Conservation (phyloP, 2,888 invertebrate genomes). For the Calliscelio sp. region DNA sequence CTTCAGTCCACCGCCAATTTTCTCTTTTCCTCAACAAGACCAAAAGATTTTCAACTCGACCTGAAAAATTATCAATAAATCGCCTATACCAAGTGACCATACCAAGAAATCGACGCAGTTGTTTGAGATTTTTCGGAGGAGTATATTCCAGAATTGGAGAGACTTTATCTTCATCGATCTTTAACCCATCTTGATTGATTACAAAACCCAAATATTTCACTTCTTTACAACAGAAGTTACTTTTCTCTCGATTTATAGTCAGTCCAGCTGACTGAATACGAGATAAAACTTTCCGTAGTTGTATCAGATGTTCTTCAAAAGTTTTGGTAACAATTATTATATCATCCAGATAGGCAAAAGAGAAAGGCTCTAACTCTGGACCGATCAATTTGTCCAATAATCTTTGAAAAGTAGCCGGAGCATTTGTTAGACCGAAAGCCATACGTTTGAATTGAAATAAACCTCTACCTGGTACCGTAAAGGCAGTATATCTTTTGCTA, state of each 20-base stretch:
- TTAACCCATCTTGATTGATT: not conserved
- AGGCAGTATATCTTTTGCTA: no score
- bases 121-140: not conserved
- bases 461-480: no score
- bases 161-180: not conserved
- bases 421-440: not conserved
- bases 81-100: not conserved
- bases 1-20: not conserved
- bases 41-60: not conserved
- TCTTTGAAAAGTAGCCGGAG: not conserved
- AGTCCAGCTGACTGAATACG: no score
- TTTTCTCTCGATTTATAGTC: no score
- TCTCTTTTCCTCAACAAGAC: slow-evolving; percentile 58
- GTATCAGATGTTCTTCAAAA: not conserved
- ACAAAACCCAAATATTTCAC: slow-evolving; percentile 1
- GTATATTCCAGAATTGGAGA: not conserved
- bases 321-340: not conserved
- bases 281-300: no score
- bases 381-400: not conserved
- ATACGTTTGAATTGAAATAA: no score
- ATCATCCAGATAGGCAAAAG: not conserved
- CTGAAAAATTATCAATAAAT: not conserved
- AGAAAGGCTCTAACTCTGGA: not conserved
- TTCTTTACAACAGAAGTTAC: not conserved
- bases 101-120: slow-evolving; percentile 5